Percentiles rank a stretch among this genome's conserved stretches.
Evolutionary conservation across 2,888 invertebrate genomes (phyloP).

Genomic region (Agriopis leucophaearia): DNA sequence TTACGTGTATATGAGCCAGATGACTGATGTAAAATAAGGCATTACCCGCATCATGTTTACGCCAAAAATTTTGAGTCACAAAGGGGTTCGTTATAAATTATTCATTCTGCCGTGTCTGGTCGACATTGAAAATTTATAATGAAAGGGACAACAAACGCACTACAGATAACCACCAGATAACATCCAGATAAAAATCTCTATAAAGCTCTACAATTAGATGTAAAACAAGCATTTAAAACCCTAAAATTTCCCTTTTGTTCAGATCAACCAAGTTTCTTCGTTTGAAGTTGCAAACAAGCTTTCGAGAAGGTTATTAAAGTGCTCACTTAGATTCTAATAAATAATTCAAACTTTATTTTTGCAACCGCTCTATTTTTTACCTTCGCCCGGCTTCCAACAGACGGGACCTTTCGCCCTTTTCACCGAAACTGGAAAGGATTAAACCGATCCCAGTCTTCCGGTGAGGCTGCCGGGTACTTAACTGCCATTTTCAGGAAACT

Average conservation of each 20-base stretch:
- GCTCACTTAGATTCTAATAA: conserved; percentile 15
- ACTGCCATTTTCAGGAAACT: conserved; percentile 17
- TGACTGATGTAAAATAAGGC: conserved; percentile 7
- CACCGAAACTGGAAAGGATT: conserved; percentile 17
- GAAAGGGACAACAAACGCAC: conserved; percentile 16
- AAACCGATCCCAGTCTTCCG: conserved; percentile 17
- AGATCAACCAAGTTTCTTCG: conserved; percentile 16
- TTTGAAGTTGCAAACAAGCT: conserved; percentile 19
- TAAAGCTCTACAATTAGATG: conserved; percentile 12
- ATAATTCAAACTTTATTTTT: conserved; percentile 25
- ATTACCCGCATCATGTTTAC: conserved; percentile 8
- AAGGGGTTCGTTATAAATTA: neutral
- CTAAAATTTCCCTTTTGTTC: conserved; percentile 17
- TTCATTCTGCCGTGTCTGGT: conserved; percentile 7
- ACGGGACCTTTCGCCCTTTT: conserved; percentile 16
- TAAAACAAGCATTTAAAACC: conserved; percentile 15
- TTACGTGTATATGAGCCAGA: neutral
- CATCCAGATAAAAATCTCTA: conserved; percentile 8
- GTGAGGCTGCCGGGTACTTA: conserved; percentile 8
- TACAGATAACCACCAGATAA: neutral
- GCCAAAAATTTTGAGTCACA: conserved; percentile 4
- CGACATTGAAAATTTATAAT: conserved; percentile 19
- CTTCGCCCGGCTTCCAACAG: neutral
- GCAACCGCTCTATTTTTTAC: conserved; percentile 23
- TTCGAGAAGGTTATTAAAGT: conserved; percentile 17